phyloP scores from a whole-genome alignment of 2,797 vertebrate species.

The Nyctalus aviator region DNA sequence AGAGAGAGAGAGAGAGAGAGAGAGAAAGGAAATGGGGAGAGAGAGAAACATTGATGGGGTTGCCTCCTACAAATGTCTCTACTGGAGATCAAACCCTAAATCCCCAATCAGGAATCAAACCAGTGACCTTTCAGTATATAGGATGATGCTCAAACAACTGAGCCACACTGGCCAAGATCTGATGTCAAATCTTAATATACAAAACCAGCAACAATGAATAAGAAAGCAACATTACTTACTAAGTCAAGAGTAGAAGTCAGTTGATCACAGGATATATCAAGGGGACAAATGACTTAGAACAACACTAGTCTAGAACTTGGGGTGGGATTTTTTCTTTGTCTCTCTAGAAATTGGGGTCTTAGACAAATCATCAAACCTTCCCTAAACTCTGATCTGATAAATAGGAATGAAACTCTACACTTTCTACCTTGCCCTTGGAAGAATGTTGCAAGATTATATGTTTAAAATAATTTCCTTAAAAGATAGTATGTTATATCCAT shows the following conservation, averaged over 20 bases:
- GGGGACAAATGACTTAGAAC: neutral
- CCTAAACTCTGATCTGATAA: constrained; percentile 4
- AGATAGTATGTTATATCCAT: neutral
- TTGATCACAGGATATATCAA: neutral
- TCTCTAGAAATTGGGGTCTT: neutral
- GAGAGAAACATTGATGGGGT: no score
- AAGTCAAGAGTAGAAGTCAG: neutral
- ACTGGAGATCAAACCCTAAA: neutral
- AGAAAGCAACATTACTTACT: neutral
- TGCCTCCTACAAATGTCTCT: neutral
- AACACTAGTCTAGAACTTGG: neutral
- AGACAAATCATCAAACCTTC: neutral
- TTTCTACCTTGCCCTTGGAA: neutral
- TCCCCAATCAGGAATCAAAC: neutral
- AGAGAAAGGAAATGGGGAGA: neutral
- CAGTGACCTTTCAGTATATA: neutral
- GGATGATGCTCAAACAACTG: neutral
- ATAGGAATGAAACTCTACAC: neutral
- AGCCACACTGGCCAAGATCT: neutral
- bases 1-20: no score
- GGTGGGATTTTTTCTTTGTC: neutral
- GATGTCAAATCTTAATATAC: neutral
- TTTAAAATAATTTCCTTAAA: constrained; percentile 31
- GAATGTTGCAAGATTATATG: neutral
- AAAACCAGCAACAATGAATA: neutral